Evolutionary conservation across 2,888 invertebrate genomes (phyloP).

Genomic region (Yponomeuta plumbellus): DNA sequence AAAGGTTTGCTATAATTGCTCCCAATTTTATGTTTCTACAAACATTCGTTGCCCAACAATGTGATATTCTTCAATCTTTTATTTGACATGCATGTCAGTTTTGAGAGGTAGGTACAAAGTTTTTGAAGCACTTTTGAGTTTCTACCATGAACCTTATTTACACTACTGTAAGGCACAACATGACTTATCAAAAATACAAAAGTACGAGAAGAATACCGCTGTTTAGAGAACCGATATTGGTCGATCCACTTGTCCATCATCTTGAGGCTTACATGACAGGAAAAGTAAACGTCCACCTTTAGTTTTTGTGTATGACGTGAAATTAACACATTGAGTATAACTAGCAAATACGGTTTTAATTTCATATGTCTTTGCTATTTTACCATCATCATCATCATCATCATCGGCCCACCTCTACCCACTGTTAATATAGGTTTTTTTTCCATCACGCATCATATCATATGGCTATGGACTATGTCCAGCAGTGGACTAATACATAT

Average conservation of each 20-base stretch:
- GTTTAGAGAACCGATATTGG: background rate
- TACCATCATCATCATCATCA: too few species aligned
- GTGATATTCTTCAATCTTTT: conserved; percentile 26
- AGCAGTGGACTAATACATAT: too few species aligned
- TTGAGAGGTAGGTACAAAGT: background rate
- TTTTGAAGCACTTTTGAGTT: background rate
- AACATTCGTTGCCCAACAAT: conserved; percentile 23
- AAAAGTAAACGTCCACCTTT: conserved; percentile 5
- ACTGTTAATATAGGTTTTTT: too few species aligned
- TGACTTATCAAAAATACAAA: background rate
- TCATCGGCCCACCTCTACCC: too few species aligned
- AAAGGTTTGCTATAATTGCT: conserved; percentile 16
- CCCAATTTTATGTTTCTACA: conserved; percentile 23
- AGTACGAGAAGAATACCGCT: background rate
- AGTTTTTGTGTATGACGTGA: background rate
- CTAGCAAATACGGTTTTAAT: too few species aligned
- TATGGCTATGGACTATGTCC: too few species aligned
- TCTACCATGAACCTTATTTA: background rate
- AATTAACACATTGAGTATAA: background rate
- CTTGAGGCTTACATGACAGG: conserved; percentile 18
- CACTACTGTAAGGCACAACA: background rate
- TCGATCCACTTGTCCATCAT: conserved; percentile 17
- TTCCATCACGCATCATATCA: too few species aligned
- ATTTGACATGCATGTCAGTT: conserved; percentile 31
- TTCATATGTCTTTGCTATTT: too few species aligned